Percentiles rank a stretch among this genome's conserved stretches.
These are phyloP conservation scores for Bergia puertoricense DNA, from an alignment of 92 coral and sea anemone species.

Conservation along the genomic window DNA sequence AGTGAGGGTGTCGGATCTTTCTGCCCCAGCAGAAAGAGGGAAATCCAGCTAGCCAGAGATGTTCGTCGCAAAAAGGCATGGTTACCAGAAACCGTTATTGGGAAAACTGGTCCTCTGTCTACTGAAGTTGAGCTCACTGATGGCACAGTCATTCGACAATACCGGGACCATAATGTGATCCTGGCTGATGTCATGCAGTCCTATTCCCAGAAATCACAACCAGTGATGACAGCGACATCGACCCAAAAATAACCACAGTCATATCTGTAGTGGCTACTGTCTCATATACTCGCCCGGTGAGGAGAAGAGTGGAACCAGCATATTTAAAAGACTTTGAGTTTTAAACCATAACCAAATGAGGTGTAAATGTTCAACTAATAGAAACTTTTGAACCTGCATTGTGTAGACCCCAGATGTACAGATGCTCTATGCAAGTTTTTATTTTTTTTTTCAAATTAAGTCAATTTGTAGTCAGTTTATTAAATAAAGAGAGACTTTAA, in stretches of 20 bases:
- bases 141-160: neutral
- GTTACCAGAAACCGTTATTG: slow-evolving; percentile 49
- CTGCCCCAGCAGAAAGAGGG: slow-evolving; percentile 56
- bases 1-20: slow-evolving; percentile 37
- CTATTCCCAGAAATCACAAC: neutral
- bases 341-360: too few relatives aligned
- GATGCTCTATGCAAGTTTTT: too few relatives aligned
- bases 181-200: neutral
- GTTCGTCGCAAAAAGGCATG: slow-evolving; percentile 51
- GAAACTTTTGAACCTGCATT: too few relatives aligned
- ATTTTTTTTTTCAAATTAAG: too few relatives aligned
- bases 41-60: slow-evolving; percentile 44
- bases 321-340: too few relatives aligned
- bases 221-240: neutral
- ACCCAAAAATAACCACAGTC: neutral
- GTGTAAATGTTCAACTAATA: too few relatives aligned
- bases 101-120: slow-evolving; percentile 59
- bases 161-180: neutral
- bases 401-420: too few relatives aligned
- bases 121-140: neutral
- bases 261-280: neutral
- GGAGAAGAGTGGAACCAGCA: neutral
- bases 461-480: too few relatives aligned
- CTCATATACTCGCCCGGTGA: neutral
- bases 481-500: too few relatives aligned